Percentiles rank a stretch among this genome's conserved stretches.
These are phyloP conservation scores for Cosmopolites sordidus DNA, from an alignment of 2,888 invertebrate genomes.

Conservation along the genomic window DNA sequence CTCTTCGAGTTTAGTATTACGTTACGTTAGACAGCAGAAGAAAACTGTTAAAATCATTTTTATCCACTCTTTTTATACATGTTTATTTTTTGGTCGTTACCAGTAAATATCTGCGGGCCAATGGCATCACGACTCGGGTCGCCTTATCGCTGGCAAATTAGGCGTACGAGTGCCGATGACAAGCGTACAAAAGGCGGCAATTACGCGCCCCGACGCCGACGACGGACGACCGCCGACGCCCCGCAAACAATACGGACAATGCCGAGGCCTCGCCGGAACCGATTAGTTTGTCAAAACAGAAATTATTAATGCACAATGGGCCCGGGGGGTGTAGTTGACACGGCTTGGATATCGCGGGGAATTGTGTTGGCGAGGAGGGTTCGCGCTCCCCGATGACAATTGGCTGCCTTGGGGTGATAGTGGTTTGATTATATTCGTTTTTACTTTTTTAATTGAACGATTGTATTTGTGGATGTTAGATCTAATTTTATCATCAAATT, in stretches of 20 bases:
- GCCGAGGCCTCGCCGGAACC: slow-evolving; percentile 21
- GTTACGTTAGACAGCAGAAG: no score
- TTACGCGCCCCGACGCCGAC: slow-evolving; percentile 48
- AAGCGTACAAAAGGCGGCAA: slow-evolving; percentile 48
- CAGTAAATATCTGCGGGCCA: background rate
- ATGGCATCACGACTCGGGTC: background rate
- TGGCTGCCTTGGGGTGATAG: no score
- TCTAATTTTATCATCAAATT: no score
- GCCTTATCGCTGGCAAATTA: slow-evolving; percentile 44
- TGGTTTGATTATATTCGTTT: no score
- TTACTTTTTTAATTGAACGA: no score
- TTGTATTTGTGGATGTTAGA: no score
- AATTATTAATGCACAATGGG: slow-evolving; percentile 26
- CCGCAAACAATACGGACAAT: slow-evolving; percentile 29
- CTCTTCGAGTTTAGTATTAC: no score
- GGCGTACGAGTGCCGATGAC: slow-evolving; percentile 50
- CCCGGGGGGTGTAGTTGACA: slow-evolving; percentile 25
- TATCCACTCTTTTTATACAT: no score
- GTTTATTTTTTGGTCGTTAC: no score
- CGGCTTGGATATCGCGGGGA: background rate
- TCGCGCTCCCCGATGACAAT: no score
- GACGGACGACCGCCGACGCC: slow-evolving; percentile 30
- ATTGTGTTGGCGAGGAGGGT: no score
- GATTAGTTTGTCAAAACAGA: slow-evolving; percentile 29
- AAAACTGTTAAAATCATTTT: no score